phyloP scores from a whole-genome alignment of 92 coral and sea anemone genomes.

The Desmophyllum pertusum region DNA sequence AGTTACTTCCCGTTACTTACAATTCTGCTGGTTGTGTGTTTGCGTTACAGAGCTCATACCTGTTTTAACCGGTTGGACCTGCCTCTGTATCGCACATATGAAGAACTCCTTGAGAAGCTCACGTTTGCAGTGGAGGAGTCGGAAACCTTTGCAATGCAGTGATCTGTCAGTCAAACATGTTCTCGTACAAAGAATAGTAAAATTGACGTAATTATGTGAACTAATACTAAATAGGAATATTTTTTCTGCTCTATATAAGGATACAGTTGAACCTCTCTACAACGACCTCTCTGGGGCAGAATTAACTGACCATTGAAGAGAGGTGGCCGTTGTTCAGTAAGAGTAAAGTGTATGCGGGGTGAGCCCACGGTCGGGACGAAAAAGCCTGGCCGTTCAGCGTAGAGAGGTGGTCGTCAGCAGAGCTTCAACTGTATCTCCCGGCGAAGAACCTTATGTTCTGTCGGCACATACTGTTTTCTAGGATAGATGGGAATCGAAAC shows the following conservation, averaged over 20 bases:
- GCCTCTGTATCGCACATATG: conserved; percentile 87
- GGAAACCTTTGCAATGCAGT: conserved; percentile 96
- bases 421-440: too few relatives aligned
- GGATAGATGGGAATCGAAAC: background rate
- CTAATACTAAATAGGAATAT: too few relatives aligned
- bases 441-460: background rate
- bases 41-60: conserved; percentile 90
- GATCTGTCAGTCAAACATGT: conserved; percentile 29
- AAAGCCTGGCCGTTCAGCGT: too few relatives aligned
- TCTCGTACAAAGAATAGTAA: background rate
- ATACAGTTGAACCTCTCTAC: too few relatives aligned
- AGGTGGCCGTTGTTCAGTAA: too few relatives aligned
- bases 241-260: background rate
- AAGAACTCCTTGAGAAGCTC: conserved; percentile 93
- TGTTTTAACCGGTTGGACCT: conserved; percentile 97
- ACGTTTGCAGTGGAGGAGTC: conserved; percentile 99
- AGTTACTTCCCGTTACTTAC: background rate
- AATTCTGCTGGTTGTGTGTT: background rate
- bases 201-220: background rate
- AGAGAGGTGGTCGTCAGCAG: too few relatives aligned
- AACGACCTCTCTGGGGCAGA: too few relatives aligned
- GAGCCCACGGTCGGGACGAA: too few relatives aligned
- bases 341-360: too few relatives aligned
- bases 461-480: background rate
- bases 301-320: too few relatives aligned